These are phyloP conservation scores for Mobula birostris DNA, from an alignment of 2,113 vertebrate species.

Conservation along the genomic window DNA sequence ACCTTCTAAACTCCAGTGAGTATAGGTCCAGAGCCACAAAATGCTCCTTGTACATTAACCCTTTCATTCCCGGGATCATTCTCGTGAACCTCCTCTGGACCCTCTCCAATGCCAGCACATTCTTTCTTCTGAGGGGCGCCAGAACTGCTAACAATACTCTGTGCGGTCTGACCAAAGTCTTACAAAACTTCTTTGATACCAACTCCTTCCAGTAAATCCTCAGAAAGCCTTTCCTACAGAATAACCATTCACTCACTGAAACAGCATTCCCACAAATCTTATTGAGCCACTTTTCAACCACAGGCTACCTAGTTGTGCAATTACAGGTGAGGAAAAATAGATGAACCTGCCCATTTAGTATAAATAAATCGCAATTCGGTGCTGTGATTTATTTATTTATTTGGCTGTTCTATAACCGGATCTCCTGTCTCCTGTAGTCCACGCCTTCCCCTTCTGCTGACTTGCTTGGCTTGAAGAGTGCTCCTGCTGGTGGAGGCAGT, in stretches of 20 bases:
- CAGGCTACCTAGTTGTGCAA: neutral
- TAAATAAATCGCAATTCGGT: neutral
- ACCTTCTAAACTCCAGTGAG: too few relatives aligned
- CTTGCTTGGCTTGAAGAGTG: conserved; percentile 72
- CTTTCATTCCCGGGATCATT: too few relatives aligned
- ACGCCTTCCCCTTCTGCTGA: conserved; percentile 84
- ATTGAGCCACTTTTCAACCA: neutral
- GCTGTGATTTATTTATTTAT: neutral
- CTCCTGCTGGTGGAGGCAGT: conserved; percentile 62
- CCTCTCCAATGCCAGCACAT: too few relatives aligned
- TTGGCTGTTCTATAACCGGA: neutral
- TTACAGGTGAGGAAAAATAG: neutral
- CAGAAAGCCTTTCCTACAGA: neutral
- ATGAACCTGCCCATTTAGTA: neutral
- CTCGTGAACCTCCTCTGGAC: too few relatives aligned
- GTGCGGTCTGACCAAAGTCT: too few relatives aligned
- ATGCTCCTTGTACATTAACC: too few relatives aligned
- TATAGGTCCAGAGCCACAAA: too few relatives aligned
- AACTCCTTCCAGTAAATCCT: too few relatives aligned
- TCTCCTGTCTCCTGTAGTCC: conserved; percentile 56
- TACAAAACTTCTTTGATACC: too few relatives aligned
- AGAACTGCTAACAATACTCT: too few relatives aligned
- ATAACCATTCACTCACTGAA: neutral
- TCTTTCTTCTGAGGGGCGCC: too few relatives aligned
- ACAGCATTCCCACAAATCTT: neutral